Base-by-base conservation (phyloP, 2,888 invertebrate genomes). In the Ichneumon xanthorius region DNA sequence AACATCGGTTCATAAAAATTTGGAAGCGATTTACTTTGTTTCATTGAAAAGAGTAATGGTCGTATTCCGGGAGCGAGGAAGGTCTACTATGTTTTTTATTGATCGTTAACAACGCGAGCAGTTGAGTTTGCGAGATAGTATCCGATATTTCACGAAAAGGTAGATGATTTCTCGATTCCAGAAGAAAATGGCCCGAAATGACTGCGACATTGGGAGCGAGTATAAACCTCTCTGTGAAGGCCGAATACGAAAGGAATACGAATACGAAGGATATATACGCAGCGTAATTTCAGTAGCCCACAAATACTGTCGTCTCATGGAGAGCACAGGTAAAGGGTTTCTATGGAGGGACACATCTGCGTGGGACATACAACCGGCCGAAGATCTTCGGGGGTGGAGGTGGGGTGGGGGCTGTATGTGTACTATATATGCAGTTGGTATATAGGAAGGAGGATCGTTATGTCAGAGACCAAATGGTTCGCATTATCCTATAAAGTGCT, bases 401-500 rank as follows among this genome's bases (percentile, higher is more conserved):
- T 22, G n/a, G n/a, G 48, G 26, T 48, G 26, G 37, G 65, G n/a
- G 37, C 6, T 68, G 48, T 55, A 67, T 71, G 37, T 78, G 71
- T 45, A 30, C 22, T 72, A 63, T 63, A 67, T 78, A 72, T 26
- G 22, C 16, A 16, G 37, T 45, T 26, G 61, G 50, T 37, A 71
- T 75, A 63, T 71, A 73, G 50, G 73, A 80, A 82, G 61, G 86
- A 67, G 76, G 83, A 80, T 90, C 86, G 87, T 88, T 90, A 87
- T 67, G 82, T 83, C 80, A 85, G 86, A 87, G 84, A 88, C 88
- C 86, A 87, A 90, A 87, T 88, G 86, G 84, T 78, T 86, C 82
- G 80, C 88, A 89, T 90, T 90, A 90, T 89, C 89, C 85, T 89
- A 89, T 88, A 89, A 90, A 88, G 86, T 87, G 85, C 87, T 80